phyloP scores from a whole-genome alignment of 2,113 vertebrate species.

The Nannospalax galili region DNA sequence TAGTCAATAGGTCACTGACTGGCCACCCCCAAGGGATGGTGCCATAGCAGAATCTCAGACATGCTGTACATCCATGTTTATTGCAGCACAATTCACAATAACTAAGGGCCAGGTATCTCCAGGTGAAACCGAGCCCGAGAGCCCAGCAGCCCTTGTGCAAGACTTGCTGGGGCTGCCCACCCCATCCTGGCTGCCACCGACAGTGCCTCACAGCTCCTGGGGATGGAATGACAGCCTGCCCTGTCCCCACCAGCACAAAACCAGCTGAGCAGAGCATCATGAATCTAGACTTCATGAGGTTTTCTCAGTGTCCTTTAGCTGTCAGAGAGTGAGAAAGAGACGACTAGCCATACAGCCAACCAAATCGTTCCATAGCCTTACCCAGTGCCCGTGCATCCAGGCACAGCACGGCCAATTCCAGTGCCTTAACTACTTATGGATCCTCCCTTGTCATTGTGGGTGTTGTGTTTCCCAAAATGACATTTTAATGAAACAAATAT shows the following conservation, averaged over 20 bases:
- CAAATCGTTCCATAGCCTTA: constrained; percentile 85
- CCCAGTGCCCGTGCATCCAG: constrained; percentile 79
- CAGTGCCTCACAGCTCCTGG: constrained; percentile 85
- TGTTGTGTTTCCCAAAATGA: constrained; percentile 79
- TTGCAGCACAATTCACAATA: too few species aligned
- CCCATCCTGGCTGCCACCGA: constrained; percentile 87
- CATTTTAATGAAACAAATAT: constrained; percentile 84
- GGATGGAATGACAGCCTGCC: constrained; percentile 88
- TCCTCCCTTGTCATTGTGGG: constrained; percentile 88
- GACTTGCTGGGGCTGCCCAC: constrained; percentile 89
- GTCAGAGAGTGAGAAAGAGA: neutral
- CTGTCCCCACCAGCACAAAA: constrained; percentile 40
- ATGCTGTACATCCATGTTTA: too few species aligned
- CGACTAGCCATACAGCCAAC: constrained; percentile 59
- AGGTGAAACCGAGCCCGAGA: constrained; percentile 70
- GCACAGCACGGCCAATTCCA: constrained; percentile 85
- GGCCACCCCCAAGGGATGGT: too few species aligned
- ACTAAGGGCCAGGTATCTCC: constrained; percentile 77
- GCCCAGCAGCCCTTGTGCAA: constrained; percentile 82
- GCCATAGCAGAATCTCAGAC: too few species aligned
- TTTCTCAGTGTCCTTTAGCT: constrained; percentile 38
- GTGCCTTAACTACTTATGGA: constrained; percentile 97
- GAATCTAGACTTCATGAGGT: constrained; percentile 24
- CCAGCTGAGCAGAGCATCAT: constrained; percentile 75
- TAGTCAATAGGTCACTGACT: too few species aligned